These are phyloP conservation scores for Callyntrura sp. DNA, from an alignment of 2,888 invertebrate species.

Conservation along the genomic window DNA sequence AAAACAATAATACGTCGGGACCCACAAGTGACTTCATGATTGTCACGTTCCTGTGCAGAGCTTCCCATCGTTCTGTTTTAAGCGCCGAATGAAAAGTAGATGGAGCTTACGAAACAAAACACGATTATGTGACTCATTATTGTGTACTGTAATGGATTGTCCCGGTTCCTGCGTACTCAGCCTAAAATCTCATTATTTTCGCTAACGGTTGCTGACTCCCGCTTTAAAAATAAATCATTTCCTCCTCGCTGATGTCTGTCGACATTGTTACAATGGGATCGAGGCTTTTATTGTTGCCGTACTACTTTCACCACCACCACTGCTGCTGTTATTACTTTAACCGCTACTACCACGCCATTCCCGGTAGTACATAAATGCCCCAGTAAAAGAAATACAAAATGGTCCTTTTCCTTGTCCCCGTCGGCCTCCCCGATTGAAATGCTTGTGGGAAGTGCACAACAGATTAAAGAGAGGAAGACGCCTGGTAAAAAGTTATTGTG, in stretches of 20 bases:
- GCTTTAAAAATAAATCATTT: constrained; percentile 57
- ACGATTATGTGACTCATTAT: constrained; percentile 7
- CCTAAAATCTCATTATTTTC: constrained; percentile 56
- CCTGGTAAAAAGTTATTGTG: constrained; percentile 59
- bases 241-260: constrained; percentile 43
- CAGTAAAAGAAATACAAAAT: constrained; percentile 2
- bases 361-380: background rate
- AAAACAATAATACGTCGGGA: background rate
- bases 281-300: constrained; percentile 51
- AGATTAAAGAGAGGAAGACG: constrained; percentile 59
- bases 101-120: constrained; percentile 20
- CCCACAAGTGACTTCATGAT: constrained; percentile 5
- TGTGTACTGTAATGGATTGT: constrained; percentile 37
- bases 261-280: constrained; percentile 44
- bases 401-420: background rate
- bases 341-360: background rate
- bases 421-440: background rate
- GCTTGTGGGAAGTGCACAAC: constrained; percentile 37
- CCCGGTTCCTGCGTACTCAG: background rate
- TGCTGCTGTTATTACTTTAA: background rate
- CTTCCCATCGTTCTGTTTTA: background rate
- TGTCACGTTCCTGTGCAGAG: constrained; percentile 20
- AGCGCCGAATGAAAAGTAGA: constrained; percentile 21
- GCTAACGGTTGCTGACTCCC: constrained; percentile 9
- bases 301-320: background rate